phyloP scores from a whole-genome alignment of 2,888 invertebrate species.

The Conchocele bisecta region DNA sequence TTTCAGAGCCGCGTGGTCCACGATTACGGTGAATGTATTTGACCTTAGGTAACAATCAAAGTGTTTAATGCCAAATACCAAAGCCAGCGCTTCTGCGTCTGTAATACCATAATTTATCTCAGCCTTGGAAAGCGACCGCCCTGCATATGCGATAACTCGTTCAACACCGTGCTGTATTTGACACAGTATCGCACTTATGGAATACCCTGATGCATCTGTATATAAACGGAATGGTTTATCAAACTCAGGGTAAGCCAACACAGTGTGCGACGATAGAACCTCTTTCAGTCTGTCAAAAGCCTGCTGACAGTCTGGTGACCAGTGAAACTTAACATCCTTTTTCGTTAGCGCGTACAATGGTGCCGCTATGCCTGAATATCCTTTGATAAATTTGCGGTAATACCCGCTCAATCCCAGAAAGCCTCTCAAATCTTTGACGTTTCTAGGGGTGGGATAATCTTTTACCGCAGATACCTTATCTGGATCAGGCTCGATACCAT shows the following conservation, averaged over 20 bases:
- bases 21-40: slow-evolving; percentile 17
- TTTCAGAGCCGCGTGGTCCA: slow-evolving; percentile 33
- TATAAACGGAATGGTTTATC: slow-evolving; percentile 22
- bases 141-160: slow-evolving; percentile 10
- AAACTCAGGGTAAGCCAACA: slow-evolving; percentile 20
- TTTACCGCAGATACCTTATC: too few relatives aligned
- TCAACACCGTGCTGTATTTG: slow-evolving; percentile 15
- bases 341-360: slow-evolving; percentile 28
- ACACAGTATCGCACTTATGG: slow-evolving; percentile 11
- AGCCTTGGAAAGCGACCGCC: slow-evolving; percentile 16
- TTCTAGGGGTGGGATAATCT: too few relatives aligned
- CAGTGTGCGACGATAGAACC: slow-evolving; percentile 5
- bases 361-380: slow-evolving; percentile 3
- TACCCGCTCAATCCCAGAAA: too few relatives aligned
- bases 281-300: slow-evolving; percentile 15
- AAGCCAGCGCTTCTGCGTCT: slow-evolving; percentile 26
- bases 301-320: slow-evolving; percentile 19
- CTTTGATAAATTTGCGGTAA: too few relatives aligned
- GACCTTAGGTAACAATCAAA: slow-evolving; percentile 28
- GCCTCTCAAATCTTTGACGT: too few relatives aligned
- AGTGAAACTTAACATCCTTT: slow-evolving; percentile 22
- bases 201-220: slow-evolving; percentile 22
- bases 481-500: too few relatives aligned
- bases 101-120: slow-evolving; percentile 35
- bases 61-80: slow-evolving; percentile 20